Conservation (phyloP, 92 coral and sea anemone species). For the Galaxea fascicularis region DNA sequence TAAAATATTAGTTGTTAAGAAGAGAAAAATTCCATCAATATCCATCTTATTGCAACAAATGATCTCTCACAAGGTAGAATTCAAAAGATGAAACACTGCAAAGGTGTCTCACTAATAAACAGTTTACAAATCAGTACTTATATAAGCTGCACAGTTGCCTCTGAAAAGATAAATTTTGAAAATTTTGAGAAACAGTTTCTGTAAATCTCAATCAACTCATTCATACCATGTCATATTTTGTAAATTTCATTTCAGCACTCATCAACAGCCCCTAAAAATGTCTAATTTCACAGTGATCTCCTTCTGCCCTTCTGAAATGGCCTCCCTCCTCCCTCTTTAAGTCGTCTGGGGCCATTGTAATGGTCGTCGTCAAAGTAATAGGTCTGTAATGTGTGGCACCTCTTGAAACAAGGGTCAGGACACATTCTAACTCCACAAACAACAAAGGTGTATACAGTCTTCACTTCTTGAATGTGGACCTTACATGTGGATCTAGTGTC, state of each 20-base stretch:
- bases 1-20: constrained; percentile 3
- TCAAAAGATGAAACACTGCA: not conserved
- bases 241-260: constrained; percentile 4
- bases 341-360: constrained; percentile 23
- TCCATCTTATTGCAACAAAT: not conserved
- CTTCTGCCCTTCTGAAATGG: constrained; percentile 8
- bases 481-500: not conserved
- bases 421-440: no score
- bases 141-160: constrained; percentile 2
- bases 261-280: not conserved
- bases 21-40: constrained; percentile 1
- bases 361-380: constrained; percentile 17
- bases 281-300: no score
- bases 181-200: constrained; percentile 13
- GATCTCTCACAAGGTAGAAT: not conserved
- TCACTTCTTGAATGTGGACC: not conserved
- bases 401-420: not conserved
- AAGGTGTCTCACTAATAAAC: not conserved
- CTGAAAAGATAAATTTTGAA: constrained; percentile 1
- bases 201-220: constrained; percentile 4
- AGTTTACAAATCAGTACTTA: constrained; percentile 11
- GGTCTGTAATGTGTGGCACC: not conserved
- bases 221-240: not conserved
- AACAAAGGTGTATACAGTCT: no score
- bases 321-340: constrained; percentile 27